Conservation (phyloP, 2,888 invertebrate species). For the Zygogramma bicolorata region DNA sequence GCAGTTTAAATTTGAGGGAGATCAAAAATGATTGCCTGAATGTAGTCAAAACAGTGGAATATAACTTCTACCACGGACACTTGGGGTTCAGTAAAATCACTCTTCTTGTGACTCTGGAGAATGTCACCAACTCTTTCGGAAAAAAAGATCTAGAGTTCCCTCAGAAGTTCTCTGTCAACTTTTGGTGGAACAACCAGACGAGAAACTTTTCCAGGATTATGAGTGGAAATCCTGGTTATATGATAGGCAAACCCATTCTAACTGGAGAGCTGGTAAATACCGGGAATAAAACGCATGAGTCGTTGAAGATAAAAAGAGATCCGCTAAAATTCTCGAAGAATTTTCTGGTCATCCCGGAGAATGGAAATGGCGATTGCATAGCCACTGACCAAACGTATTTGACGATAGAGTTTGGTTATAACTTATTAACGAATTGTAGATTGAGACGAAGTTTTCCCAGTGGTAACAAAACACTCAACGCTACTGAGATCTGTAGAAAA, state of each 20-base stretch:
- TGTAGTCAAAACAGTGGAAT: conserved; percentile 59
- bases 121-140: conserved; percentile 51
- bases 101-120: conserved; percentile 56
- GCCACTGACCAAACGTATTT: conserved; percentile 62
- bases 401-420: conserved; percentile 68
- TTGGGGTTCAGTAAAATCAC: conserved; percentile 63
- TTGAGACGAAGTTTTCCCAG: conserved; percentile 40
- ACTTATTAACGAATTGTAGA: conserved; percentile 68
- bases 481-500: conserved; percentile 55
- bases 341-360: conserved; percentile 64
- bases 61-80: conserved; percentile 65
- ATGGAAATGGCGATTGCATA: conserved; percentile 67
- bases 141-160: conserved; percentile 30
- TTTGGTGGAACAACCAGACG: conserved; percentile 59
- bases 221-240: conserved; percentile 86
- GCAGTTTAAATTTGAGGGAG: conserved; percentile 44
- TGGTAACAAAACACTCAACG: conserved; percentile 46
- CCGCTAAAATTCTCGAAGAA: conserved; percentile 53
- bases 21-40: conserved; percentile 57
- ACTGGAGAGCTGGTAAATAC: conserved; percentile 63
- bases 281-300: conserved; percentile 54
- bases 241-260: conserved; percentile 74
- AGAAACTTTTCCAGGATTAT: conserved; percentile 57
- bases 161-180: conserved; percentile 60
- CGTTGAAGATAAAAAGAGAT: conserved; percentile 49